Conservation (phyloP, 2,888 invertebrate species). For the Acholoe squamosa region DNA sequence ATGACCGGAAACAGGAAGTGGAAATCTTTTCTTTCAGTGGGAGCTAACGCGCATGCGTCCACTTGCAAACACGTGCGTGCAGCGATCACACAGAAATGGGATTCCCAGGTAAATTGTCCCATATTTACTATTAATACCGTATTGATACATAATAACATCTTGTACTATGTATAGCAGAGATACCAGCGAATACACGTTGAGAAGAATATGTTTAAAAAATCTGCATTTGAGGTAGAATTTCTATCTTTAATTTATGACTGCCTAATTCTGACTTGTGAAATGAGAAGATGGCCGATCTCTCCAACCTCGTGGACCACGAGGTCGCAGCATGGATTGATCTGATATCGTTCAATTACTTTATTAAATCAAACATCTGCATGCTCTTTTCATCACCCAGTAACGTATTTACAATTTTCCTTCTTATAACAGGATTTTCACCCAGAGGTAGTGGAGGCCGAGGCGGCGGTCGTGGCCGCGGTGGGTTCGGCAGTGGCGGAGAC, state of each 20-base stretch:
- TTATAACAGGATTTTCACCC: constrained; percentile 62
- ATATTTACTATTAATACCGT: background rate
- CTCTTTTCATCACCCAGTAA: too few relatives aligned
- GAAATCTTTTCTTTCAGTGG: background rate
- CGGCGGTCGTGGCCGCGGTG: constrained; percentile 65
- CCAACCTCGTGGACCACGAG: too few relatives aligned
- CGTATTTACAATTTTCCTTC: background rate
- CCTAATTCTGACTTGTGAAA: too few relatives aligned
- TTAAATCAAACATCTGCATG: background rate
- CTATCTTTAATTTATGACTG: too few relatives aligned
- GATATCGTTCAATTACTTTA: background rate
- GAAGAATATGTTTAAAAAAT: too few relatives aligned
- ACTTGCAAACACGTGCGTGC: constrained; percentile 32
- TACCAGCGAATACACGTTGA: too few relatives aligned
- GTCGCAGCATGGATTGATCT: too few relatives aligned
- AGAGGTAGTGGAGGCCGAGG: constrained; percentile 69
- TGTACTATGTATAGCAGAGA: too few relatives aligned
- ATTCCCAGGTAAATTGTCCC: background rate
- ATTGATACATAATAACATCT: background rate
- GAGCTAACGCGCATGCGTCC: background rate
- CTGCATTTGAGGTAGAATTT: too few relatives aligned
- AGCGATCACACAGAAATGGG: constrained; percentile 7
- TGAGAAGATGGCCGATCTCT: too few relatives aligned
- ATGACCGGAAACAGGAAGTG: constrained; percentile 32
- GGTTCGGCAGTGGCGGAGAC: constrained; percentile 62